These are phyloP conservation scores for Orthonevra nobilis DNA, from an alignment of 2,888 invertebrate species.

Conservation along the genomic window DNA sequence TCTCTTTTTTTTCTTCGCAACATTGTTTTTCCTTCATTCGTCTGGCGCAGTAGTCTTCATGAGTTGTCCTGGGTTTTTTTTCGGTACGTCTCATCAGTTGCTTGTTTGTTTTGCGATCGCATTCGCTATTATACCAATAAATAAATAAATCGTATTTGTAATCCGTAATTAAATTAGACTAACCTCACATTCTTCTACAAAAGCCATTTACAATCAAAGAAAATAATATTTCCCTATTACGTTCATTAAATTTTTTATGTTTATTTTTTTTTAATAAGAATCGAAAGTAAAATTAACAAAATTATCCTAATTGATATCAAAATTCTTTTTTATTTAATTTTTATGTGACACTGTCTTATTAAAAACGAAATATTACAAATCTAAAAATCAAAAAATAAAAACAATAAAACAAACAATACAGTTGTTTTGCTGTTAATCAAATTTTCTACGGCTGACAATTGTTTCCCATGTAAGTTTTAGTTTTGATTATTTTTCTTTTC, in stretches of 20 bases:
- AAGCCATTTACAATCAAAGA: conserved; percentile 11
- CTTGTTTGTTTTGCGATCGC: no score
- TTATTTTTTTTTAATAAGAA: conserved; percentile 32
- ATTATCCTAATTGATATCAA: conserved; percentile 59
- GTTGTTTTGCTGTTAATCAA: conserved; percentile 79
- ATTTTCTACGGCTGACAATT: conserved; percentile 79
- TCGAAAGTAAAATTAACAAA: conserved; percentile 18
- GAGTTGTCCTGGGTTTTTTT: no score
- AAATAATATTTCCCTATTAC: not conserved
- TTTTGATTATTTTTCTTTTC: conserved; percentile 48
- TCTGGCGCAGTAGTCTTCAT: no score
- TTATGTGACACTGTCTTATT: conserved; percentile 48
- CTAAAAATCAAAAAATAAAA: conserved; percentile 33
- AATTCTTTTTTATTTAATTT: conserved; percentile 62
- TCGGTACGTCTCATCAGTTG: no score
- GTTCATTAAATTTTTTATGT: not conserved
- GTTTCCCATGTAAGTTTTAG: conserved; percentile 80
- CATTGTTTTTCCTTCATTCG: no score
- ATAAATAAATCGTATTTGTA: no score
- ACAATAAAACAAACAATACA: conserved; percentile 67
- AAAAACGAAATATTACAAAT: conserved; percentile 48
- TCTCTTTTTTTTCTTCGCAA: no score
- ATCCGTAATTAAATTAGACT: no score
- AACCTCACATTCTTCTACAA: conserved; percentile 10
- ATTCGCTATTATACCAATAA: no score